phyloP scores from a whole-genome alignment of 2,888 invertebrate genomes.

The Melanophora roralis region DNA sequence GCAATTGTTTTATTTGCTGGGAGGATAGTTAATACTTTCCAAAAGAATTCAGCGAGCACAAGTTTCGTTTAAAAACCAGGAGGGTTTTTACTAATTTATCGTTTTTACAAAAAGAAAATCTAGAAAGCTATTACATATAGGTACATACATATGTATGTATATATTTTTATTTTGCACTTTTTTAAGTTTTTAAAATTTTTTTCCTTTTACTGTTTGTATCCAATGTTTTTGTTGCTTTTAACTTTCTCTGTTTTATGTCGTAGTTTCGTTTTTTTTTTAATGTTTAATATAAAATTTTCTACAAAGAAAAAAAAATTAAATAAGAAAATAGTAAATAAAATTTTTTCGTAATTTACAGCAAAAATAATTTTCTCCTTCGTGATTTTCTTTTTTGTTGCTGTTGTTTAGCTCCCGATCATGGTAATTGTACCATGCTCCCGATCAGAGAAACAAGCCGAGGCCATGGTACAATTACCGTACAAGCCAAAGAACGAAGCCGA shows the following conservation, averaged over 20 bases:
- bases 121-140: too few relatives aligned
- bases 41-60: conserved; percentile 64
- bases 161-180: conserved; percentile 9
- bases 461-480: too few relatives aligned
- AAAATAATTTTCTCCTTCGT: conserved; percentile 26
- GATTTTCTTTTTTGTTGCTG: too few relatives aligned
- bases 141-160: too few relatives aligned
- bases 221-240: conserved; percentile 33
- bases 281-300: conserved; percentile 46
- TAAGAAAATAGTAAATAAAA: background rate
- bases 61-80: conserved; percentile 47
- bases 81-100: conserved; percentile 15
- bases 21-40: conserved; percentile 21
- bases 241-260: conserved; percentile 56
- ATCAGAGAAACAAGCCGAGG: too few relatives aligned
- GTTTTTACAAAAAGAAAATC: conserved; percentile 31
- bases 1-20: background rate
- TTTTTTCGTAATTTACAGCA: background rate
- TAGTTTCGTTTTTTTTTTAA: conserved; percentile 51
- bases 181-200: conserved; percentile 9
- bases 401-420: too few relatives aligned
- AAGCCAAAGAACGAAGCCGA: too few relatives aligned
- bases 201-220: conserved; percentile 1
- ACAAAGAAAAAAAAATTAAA: conserved; percentile 35
- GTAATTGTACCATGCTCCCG: too few relatives aligned